These are phyloP conservation scores for Neria commutata DNA, from an alignment of 2,888 invertebrate species.

Conservation along the genomic window DNA sequence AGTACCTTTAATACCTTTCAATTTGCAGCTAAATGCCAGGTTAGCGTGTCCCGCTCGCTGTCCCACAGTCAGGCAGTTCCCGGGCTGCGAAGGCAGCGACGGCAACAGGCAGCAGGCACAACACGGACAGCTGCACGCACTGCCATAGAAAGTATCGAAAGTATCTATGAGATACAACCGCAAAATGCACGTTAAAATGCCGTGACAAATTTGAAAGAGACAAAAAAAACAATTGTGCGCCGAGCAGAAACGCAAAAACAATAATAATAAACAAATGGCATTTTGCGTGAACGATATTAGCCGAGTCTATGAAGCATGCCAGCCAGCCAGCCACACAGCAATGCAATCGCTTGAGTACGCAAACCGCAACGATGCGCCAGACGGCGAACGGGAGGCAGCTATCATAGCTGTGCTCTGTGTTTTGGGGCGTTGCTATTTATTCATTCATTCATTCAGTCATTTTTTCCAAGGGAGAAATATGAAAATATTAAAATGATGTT, in stretches of 20 bases:
- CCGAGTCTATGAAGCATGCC: slow-evolving; percentile 38
- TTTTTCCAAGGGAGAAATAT: not conserved
- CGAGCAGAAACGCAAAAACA: slow-evolving; percentile 3
- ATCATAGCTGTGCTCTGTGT: too few relatives aligned
- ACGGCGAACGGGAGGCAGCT: too few relatives aligned
- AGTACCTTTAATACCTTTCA: slow-evolving; percentile 37
- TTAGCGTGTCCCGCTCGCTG: slow-evolving; percentile 20
- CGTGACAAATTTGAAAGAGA: slow-evolving; percentile 26
- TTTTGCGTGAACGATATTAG: slow-evolving; percentile 24
- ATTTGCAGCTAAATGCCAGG: slow-evolving; percentile 35
- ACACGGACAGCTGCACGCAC: slow-evolving; percentile 17
- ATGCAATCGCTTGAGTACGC: too few relatives aligned
- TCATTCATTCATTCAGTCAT: not conserved
- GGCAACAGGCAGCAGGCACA: not conserved
- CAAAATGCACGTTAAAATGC: slow-evolving; percentile 30
- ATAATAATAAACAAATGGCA: slow-evolving; percentile 12
- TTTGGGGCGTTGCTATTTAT: too few relatives aligned
- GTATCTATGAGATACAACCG: slow-evolving; percentile 35
- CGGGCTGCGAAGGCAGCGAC: not conserved
- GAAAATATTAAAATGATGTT: not conserved
- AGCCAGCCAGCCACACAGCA: not conserved
- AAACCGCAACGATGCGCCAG: too few relatives aligned
- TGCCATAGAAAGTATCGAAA: not conserved
- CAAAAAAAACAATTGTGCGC: slow-evolving; percentile 2
- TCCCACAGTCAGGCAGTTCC: too few relatives aligned